These are phyloP conservation scores for Philotrypesis tridentata DNA, from an alignment of 1,140 invertebrate species.

Conservation along the genomic window DNA sequence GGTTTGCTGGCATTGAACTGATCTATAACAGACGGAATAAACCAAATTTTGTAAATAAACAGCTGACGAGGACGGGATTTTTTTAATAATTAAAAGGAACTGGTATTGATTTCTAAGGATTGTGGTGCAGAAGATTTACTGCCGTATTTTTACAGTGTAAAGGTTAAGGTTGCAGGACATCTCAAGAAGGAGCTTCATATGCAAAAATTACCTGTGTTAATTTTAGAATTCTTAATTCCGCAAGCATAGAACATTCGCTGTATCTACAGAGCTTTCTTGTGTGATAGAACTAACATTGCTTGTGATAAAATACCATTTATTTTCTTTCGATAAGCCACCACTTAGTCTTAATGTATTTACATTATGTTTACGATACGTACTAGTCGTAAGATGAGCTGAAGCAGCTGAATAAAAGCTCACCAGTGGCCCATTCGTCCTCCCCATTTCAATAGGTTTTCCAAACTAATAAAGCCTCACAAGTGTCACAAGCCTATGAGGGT, in stretches of 20 bases:
- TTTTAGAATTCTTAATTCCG: background rate
- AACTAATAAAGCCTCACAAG: conserved; percentile 47
- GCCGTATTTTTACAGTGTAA: background rate
- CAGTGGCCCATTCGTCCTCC: too few species aligned
- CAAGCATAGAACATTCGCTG: background rate
- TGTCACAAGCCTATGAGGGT: conserved; percentile 62
- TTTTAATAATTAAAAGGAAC: background rate
- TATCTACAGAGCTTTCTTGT: background rate
- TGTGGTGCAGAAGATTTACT: background rate
- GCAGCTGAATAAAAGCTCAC: too few species aligned
- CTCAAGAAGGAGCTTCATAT: background rate
- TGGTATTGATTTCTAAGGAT: background rate
- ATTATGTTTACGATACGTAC: too few species aligned
- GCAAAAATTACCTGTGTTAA: background rate
- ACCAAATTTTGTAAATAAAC: background rate
- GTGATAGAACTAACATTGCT: background rate
- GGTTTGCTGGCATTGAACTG: background rate
- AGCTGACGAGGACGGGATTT: background rate
- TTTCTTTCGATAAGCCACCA: too few species aligned
- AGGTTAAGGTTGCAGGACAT: background rate
- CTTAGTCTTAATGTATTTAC: background rate
- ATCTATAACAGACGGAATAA: background rate
- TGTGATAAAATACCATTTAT: background rate
- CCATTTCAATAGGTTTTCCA: too few species aligned
- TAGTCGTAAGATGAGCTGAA: too few species aligned